Base-by-base conservation (phyloP, 2,888 invertebrate genomes). In the Drosophila testacea region DNA sequence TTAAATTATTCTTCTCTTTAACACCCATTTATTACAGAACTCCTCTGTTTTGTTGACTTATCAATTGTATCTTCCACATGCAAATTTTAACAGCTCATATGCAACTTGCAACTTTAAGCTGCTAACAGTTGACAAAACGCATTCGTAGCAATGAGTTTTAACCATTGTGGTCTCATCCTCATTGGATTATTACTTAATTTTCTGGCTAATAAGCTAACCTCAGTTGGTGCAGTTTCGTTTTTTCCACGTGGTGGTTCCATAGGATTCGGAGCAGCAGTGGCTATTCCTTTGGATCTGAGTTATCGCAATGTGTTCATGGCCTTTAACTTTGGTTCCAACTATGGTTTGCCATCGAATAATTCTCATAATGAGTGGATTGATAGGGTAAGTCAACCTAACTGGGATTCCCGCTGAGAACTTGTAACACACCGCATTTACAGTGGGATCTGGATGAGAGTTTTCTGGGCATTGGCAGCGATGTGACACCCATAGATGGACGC, bases 241-340 rank as follows among this genome's bases (percentile, higher is more conserved):
- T 91, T 81, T 79, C 84, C 91, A 28, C 83, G 87, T 41, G 89
- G 84, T 38, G 79, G 81, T 36, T 83, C 89, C 13, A 68, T 88
- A 63, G 91, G 92, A 6, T 91, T 91, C 73, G 84, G 77, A 85
- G 88, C 95, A 9, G 96, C 96, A 0, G 93, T 96, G 70, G 95
- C 96, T 0, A 93, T 96, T 41, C 96, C 96, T 0, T 90, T 96
- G 16, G 95, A 95, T 80, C 93, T 95, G 3, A 95, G 95, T 0
- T 94, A 95, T 73, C 94, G 95, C 76, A 95, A 95, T 88, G 94
- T 96, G 5, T 96, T 95, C 82, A 92, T 96, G 57, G 95, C 96
- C 0, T 95, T 95, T 89, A 96, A 96, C 92, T 95, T 96, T 87
- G 96, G 96, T 84, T 94, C 95, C 0, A 95, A 94, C 89, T 96